Conservation (phyloP, 1,140 invertebrate species). For the Lasioglossum albipes region DNA sequence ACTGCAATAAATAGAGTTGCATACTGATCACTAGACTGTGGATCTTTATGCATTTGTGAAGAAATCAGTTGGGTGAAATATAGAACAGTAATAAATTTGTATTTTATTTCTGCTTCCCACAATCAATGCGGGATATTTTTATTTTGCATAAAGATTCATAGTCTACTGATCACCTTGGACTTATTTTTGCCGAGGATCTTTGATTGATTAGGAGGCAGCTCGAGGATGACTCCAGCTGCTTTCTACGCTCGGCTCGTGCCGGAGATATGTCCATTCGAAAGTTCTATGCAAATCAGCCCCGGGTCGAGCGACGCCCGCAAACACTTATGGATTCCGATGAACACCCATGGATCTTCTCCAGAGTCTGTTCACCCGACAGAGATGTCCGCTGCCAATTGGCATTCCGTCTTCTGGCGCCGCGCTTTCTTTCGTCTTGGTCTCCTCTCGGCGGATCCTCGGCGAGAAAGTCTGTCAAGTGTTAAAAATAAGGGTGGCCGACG, state of each 20-base stretch:
- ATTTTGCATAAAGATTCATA: too few relatives aligned
- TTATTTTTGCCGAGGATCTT: too few relatives aligned
- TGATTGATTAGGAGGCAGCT: slow-evolving; percentile 22
- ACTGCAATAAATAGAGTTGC: too few relatives aligned
- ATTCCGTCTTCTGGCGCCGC: slow-evolving; percentile 11
- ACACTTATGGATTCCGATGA: neutral
- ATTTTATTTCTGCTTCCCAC: too few relatives aligned
- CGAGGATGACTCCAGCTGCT: slow-evolving; percentile 40
- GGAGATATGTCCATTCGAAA: slow-evolving; percentile 48
- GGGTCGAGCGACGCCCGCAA: slow-evolving; percentile 10
- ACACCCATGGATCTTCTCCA: slow-evolving; percentile 21
- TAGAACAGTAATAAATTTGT: too few relatives aligned
- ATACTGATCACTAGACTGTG: too few relatives aligned
- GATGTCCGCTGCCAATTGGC: slow-evolving; percentile 14
- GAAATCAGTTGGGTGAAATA: too few relatives aligned
- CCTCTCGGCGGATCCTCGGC: neutral
- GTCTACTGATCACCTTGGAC: too few relatives aligned
- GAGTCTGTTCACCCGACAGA: slow-evolving; percentile 24
- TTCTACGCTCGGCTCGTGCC: slow-evolving; percentile 43
- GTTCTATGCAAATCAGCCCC: slow-evolving; percentile 57
- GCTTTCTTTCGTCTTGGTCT: slow-evolving; percentile 42
- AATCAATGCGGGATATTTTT: too few relatives aligned
- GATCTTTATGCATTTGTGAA: too few relatives aligned
- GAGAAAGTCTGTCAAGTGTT: slow-evolving; percentile 40
- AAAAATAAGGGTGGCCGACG: slow-evolving; percentile 22